phyloP scores from a whole-genome alignment of 1,140 invertebrate species.

The Asbolus verrucosus region DNA sequence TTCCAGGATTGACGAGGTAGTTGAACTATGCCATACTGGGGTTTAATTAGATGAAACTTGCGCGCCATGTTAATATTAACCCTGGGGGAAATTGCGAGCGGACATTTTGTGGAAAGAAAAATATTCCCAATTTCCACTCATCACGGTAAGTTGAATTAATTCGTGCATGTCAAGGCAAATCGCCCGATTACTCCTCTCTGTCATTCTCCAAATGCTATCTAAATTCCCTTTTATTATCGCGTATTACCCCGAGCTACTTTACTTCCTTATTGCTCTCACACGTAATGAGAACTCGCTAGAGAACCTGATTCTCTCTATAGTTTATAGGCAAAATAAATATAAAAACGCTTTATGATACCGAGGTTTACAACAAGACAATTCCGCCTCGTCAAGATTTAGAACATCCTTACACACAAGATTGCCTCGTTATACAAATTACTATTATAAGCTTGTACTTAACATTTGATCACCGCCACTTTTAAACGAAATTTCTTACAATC shows the following conservation, averaged over 20 bases:
- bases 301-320: slow-evolving; percentile 13
- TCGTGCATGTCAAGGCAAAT: slow-evolving; percentile 48
- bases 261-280: slow-evolving; percentile 27
- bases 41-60: slow-evolving; percentile 55
- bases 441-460: slow-evolving; percentile 10
- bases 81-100: slow-evolving; percentile 57
- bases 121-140: slow-evolving; percentile 56
- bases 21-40: slow-evolving; percentile 51
- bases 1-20: slow-evolving; percentile 44
- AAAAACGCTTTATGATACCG: slow-evolving; percentile 30
- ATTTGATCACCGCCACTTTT: slow-evolving; percentile 12
- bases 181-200: slow-evolving; percentile 43
- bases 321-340: slow-evolving; percentile 31
- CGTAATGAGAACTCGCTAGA: slow-evolving; percentile 24
- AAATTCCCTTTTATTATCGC: slow-evolving; percentile 27
- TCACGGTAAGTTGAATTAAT: slow-evolving; percentile 57
- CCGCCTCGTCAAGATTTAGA: slow-evolving; percentile 15
- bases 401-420: slow-evolving; percentile 21
- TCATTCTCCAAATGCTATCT: slow-evolving; percentile 24
- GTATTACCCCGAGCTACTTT: slow-evolving; percentile 1
- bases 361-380: slow-evolving; percentile 26
- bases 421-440: slow-evolving; percentile 37
- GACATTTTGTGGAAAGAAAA: slow-evolving; percentile 58
- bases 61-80: slow-evolving; percentile 56
- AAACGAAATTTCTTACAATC: slow-evolving; percentile 18